Percentiles rank a stretch among this genome's conserved stretches.
Evolutionary conservation across 1,140 invertebrate species (phyloP).

Genomic region (Trichogramma pretiosum): DNA sequence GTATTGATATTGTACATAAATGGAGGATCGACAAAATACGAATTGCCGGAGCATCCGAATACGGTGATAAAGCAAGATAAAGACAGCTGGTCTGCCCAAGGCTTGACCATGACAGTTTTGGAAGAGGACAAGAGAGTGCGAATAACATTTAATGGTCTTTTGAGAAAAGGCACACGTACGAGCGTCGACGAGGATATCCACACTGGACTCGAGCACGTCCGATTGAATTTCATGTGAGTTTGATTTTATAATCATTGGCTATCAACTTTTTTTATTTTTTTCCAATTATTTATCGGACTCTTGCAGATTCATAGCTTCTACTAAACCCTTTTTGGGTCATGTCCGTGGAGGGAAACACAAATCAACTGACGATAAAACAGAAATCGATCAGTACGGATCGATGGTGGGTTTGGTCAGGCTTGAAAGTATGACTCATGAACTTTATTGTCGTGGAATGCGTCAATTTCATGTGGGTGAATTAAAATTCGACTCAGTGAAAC

Average conservation of each 20-base stretch:
- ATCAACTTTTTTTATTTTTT: too few relatives aligned
- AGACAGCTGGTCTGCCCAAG: conserved; percentile 45
- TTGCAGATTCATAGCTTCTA: conserved; percentile 50
- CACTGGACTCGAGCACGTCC: conserved; percentile 40
- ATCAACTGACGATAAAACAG: conserved; percentile 32
- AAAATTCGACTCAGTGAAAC: too few relatives aligned
- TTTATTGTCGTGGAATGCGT: conserved; percentile 46
- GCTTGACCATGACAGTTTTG: conserved; percentile 49
- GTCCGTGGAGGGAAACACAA: conserved; percentile 33
- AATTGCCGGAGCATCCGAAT: too few relatives aligned
- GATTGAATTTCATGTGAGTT: conserved; percentile 43
- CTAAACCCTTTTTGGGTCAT: conserved; percentile 42
- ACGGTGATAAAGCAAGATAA: conserved; percentile 30
- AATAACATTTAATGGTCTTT: conserved; percentile 52
- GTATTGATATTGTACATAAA: too few relatives aligned
- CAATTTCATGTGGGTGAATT: conserved; percentile 47
- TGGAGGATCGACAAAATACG: too few relatives aligned
- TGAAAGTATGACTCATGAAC: conserved; percentile 27
- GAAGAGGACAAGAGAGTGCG: conserved; percentile 47
- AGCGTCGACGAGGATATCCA: conserved; percentile 29
- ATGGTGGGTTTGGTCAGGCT: conserved; percentile 38
- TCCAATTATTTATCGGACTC: conserved; percentile 21
- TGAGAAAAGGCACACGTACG: conserved; percentile 36
- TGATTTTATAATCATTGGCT: too few relatives aligned
- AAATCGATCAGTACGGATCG: conserved; percentile 49